Conservation (phyloP, 2,888 invertebrate species). For the Cephus rjabovi region DNA sequence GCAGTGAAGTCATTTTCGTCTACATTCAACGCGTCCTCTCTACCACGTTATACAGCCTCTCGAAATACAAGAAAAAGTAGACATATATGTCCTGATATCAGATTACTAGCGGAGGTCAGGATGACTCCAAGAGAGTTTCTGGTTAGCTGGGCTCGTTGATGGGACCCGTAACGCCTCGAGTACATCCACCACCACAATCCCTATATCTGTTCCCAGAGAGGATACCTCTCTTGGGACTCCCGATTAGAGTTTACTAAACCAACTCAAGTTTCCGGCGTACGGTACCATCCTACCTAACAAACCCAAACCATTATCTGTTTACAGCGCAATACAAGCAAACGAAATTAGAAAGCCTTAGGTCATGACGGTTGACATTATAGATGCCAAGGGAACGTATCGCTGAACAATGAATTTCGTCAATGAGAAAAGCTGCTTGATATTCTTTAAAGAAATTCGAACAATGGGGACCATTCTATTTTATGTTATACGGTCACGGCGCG, state of each 20-base stretch:
- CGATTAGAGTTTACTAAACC: conserved; percentile 4
- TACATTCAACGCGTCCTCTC: not conserved
- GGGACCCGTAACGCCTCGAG: conserved; percentile 23
- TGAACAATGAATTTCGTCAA: not conserved
- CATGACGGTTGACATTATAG: not conserved
- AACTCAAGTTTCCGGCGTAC: not conserved
- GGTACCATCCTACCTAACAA: not conserved
- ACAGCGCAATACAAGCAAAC: not conserved
- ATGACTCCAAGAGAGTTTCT: conserved; percentile 18
- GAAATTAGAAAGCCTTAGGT: not conserved
- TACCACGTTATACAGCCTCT: not conserved
- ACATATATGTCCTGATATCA: not conserved
- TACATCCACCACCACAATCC: conserved; percentile 17
- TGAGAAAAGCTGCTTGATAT: not conserved
- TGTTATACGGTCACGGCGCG: not conserved
- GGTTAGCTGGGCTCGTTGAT: conserved; percentile 22
- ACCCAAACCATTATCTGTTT: not conserved
- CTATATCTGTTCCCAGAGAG: not conserved
- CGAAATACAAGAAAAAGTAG: not conserved
- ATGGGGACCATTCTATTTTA: not conserved
- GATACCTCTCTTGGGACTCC: conserved; percentile 1
- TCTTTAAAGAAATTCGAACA: not conserved
- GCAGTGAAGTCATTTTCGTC: not conserved
- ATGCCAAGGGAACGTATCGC: not conserved
- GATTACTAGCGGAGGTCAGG: not conserved